Percentiles rank a stretch among this genome's conserved stretches.
Conservation (phyloP, 2,113 vertebrate species). For the Bufo bufo region DNA sequence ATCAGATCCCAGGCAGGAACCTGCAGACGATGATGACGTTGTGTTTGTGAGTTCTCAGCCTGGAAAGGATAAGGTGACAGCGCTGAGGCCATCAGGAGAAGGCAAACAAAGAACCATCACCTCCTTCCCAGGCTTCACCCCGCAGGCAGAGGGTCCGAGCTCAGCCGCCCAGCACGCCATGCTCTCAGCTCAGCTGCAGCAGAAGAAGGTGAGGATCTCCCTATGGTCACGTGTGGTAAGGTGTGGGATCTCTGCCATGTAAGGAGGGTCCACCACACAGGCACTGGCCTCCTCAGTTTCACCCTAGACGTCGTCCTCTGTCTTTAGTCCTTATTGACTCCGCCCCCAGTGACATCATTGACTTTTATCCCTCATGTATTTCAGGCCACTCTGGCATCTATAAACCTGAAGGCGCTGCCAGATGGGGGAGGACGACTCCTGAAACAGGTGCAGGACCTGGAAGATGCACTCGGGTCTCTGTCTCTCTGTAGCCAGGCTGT, state of each 20-base stretch:
- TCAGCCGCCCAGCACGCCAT: constrained; percentile 62
- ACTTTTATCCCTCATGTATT: background rate
- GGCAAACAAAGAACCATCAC: constrained; percentile 69
- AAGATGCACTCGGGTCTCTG: constrained; percentile 71
- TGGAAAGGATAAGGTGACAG: constrained; percentile 44
- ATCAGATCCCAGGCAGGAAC: background rate
- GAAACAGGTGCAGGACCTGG: constrained; percentile 78
- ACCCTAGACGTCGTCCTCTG: too few species aligned
- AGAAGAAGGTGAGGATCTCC: constrained; percentile 82
- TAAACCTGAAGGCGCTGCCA: constrained; percentile 78
- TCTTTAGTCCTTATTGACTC: too few species aligned
- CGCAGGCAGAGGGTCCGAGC: constrained; percentile 16
- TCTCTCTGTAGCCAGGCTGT: constrained; percentile 61
- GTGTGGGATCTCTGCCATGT: too few species aligned
- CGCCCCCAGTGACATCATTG: background rate
- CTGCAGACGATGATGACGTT: constrained; percentile 60
- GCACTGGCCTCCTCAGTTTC: too few species aligned
- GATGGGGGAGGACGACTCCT: constrained; percentile 81
- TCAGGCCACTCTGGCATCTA: constrained; percentile 75
- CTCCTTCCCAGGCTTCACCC: constrained; percentile 68
- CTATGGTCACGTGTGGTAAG: too few species aligned
- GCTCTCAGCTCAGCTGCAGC: constrained; percentile 80
- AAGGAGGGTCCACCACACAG: too few species aligned
- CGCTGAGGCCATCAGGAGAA: constrained; percentile 42
- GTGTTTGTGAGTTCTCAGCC: constrained; percentile 64